Percentiles rank a stretch among this genome's conserved stretches.
Evolutionary conservation across 2,113 vertebrate species (phyloP).

Genomic region (Aspidoscelis tigris): DNA sequence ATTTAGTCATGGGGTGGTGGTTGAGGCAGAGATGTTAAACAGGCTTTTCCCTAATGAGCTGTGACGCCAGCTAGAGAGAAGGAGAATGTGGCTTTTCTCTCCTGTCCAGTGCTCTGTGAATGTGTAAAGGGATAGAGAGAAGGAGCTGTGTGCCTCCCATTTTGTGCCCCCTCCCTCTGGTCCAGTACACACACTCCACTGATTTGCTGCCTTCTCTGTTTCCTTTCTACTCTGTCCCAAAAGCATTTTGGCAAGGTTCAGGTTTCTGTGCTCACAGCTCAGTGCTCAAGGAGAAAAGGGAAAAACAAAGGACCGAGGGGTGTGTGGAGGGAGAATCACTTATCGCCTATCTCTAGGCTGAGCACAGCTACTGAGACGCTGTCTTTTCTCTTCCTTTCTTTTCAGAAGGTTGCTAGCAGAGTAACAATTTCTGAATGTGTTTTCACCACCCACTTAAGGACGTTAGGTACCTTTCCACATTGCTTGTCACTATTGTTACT

Average conservation of each 20-base stretch:
- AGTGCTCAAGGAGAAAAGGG: conserved; percentile 78
- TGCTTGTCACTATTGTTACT: neutral
- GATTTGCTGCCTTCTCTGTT: conserved; percentile 70
- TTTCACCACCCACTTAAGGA: neutral
- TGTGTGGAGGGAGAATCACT: conserved; percentile 48
- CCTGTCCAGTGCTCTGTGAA: conserved; percentile 69
- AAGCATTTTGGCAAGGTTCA: conserved; percentile 79
- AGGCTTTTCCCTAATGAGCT: conserved; percentile 77
- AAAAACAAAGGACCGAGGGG: conserved; percentile 68
- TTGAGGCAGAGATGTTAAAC: conserved; percentile 65
- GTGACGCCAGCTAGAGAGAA: conserved; percentile 75
- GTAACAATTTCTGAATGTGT: neutral
- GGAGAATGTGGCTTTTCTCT: conserved; percentile 71
- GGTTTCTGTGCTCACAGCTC: conserved; percentile 78
- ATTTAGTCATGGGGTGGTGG: conserved; percentile 63
- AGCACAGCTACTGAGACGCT: conserved; percentile 10
- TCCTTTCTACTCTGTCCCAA: conserved; percentile 69
- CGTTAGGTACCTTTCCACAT: accelerated
- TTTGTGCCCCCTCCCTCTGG: conserved; percentile 28
- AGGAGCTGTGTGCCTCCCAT: conserved; percentile 32
- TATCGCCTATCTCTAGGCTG: conserved; percentile 35
- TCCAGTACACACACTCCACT: conserved; percentile 30
- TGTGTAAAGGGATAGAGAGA: conserved; percentile 40
- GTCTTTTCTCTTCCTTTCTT: neutral
- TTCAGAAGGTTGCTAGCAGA: conserved; percentile 1